Evolutionary conservation across 2,888 invertebrate species (phyloP).

Genomic region (Smittia aterrima): DNA sequence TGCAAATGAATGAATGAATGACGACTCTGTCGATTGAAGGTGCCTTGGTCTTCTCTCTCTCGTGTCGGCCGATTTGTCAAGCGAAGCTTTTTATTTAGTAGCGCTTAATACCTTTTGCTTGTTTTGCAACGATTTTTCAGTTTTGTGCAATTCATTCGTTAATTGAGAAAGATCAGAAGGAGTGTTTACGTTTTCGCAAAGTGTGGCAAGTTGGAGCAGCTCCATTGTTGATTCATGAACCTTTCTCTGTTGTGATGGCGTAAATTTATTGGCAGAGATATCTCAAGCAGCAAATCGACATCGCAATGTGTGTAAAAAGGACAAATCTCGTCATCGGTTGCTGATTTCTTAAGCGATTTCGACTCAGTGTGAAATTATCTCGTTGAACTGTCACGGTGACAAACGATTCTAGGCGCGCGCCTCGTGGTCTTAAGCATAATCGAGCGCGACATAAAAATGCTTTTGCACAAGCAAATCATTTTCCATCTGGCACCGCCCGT

Average conservation of each 20-base stretch:
- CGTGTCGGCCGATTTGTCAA: background rate
- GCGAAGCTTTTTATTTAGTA: background rate
- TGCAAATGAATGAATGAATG: background rate
- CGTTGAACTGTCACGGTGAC: too few relatives aligned
- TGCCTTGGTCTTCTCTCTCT: background rate
- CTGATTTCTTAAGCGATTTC: too few relatives aligned
- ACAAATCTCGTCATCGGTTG: too few relatives aligned
- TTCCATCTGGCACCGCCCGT: too few relatives aligned
- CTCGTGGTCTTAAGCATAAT: too few relatives aligned
- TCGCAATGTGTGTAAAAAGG: too few relatives aligned
- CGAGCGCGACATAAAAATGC: too few relatives aligned
- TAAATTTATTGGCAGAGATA: background rate
- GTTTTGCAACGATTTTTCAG: background rate
- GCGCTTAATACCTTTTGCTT: background rate
- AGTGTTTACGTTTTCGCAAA: conserved; percentile 2
- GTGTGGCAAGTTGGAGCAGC: conserved; percentile 1
- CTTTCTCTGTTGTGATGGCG: background rate
- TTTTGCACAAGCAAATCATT: too few relatives aligned
- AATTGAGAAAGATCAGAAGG: conserved; percentile 11
- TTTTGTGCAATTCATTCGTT: conserved; percentile 1
- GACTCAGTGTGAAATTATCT: too few relatives aligned
- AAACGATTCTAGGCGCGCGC: too few relatives aligned
- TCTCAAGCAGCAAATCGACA: too few relatives aligned
- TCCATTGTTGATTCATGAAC: background rate
- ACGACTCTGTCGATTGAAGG: background rate